Evolutionary conservation across 2,888 invertebrate genomes (phyloP), one percentile per base, ranked within the genome.

Genomic region (Melinaea marsaeus): DNA sequence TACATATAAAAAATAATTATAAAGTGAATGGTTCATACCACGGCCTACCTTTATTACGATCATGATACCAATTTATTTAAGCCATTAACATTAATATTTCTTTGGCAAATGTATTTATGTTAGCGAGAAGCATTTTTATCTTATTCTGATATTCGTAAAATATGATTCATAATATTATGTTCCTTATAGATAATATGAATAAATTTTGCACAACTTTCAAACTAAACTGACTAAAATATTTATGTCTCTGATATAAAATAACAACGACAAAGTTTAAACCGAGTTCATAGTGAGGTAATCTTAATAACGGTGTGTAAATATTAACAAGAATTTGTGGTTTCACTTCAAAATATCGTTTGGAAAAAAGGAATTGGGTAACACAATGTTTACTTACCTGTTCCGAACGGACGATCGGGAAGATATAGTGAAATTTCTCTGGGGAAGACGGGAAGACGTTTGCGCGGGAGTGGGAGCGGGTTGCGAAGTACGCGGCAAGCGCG

Each of bases 381-480:
- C 61, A 55, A 35, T 42, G 57, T 51, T 60, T 47, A 85, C 88
- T 86, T 76, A 90, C 90, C 90, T 90, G 84, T 90, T 90, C 77
- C 90, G 80, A 66, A 90, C 81, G 55, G 89, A 84, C 69, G 86
- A 81, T 63, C 90, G 81, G 71, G 86, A 80, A 55, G 90, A 83
- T 62, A 90, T 87, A 75, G 90, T 88, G 73, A 88, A 83, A 73
- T 90, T 89, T 80, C 89, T 84, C 69, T 80, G 86, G 65, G 86
- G 87, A 58, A 86, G 80, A 37, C 84, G 80, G 87, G 85, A 92
- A 71, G 92, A 92, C 77, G 93, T 91, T 69, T 93, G 85, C 60
- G 93, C 71, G 85, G 84, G 92, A 71, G 93, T 91, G 78, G 93
- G 92, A 71, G 93, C 82, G 74, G 84, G 80, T 76, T 79, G 83